Percentiles rank a stretch among this genome's conserved stretches.
Evolutionary conservation across 2,113 vertebrate species (phyloP).

Genomic region (Oreochromis tanganicae): DNA sequence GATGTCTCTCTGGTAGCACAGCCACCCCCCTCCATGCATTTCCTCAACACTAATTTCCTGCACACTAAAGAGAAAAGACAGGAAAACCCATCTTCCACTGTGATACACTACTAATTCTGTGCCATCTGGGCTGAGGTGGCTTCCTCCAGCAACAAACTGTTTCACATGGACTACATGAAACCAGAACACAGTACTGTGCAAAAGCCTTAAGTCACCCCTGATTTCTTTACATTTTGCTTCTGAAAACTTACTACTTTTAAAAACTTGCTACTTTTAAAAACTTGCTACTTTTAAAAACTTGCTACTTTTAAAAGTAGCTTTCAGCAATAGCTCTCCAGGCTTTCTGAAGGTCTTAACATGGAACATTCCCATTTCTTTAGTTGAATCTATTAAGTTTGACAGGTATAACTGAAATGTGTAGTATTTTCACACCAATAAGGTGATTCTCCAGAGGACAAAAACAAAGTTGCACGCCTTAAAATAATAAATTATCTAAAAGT

Average conservation of each 20-base stretch:
- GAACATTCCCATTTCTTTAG: not conserved
- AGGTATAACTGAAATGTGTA: not conserved
- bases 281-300: no score
- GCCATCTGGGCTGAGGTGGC: not conserved
- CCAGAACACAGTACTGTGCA: not conserved
- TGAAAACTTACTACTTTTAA: not conserved
- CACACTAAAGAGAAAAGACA: not conserved
- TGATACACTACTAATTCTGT: not conserved
- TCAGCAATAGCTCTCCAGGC: accelerated
- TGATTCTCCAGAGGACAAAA: not conserved
- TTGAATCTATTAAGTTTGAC: not conserved
- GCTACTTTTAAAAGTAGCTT: not conserved
- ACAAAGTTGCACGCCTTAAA: not conserved
- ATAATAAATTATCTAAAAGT: not conserved
- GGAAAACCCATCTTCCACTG: conserved; percentile 7
- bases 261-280: not conserved
- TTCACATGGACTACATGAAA: not conserved
- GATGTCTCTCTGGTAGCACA: not conserved
- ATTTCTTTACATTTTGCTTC: not conserved
- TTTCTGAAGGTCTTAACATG: accelerated
- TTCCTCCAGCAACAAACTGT: not conserved
- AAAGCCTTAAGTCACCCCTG: not conserved
- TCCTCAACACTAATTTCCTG: not conserved
- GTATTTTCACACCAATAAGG: not conserved
- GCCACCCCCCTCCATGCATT: not conserved